Percentiles rank a stretch among this genome's conserved stretches.
These are phyloP conservation scores for Phrynocephalus guinanensis DNA, from an alignment of 2,797 vertebrate genomes.

Conservation along the genomic window DNA sequence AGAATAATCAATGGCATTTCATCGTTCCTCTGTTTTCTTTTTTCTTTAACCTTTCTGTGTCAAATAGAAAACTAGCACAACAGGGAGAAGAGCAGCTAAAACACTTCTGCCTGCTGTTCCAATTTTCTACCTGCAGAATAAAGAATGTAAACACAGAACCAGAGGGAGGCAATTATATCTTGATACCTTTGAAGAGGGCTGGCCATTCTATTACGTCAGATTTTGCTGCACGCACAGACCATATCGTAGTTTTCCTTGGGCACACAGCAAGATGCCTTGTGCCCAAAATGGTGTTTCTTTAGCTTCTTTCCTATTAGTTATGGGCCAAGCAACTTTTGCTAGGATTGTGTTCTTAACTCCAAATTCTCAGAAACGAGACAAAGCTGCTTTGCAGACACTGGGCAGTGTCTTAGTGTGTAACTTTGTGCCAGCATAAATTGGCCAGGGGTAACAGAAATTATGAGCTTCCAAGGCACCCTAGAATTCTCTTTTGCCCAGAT, in stretches of 20 bases:
- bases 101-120: background rate
- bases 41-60: background rate
- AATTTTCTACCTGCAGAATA: background rate
- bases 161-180: too few species aligned
- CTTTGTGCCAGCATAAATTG: too few species aligned
- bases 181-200: background rate
- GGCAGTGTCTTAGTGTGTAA: too few species aligned
- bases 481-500: too few species aligned
- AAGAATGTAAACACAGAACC: too few species aligned
- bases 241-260: background rate
- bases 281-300: background rate
- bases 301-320: background rate
- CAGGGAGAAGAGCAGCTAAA: background rate
- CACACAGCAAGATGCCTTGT: background rate
- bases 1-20: background rate
- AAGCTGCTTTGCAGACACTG: background rate
- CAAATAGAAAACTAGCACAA: background rate
- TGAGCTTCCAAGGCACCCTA: too few species aligned
- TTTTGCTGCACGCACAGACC: background rate
- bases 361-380: background rate
- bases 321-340: background rate
- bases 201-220: background rate
- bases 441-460: too few species aligned
- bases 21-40: background rate
- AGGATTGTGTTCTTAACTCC: background rate